Evolutionary conservation across 2,888 invertebrate genomes (phyloP).

Genomic region (Clistopyga incitator): DNA sequence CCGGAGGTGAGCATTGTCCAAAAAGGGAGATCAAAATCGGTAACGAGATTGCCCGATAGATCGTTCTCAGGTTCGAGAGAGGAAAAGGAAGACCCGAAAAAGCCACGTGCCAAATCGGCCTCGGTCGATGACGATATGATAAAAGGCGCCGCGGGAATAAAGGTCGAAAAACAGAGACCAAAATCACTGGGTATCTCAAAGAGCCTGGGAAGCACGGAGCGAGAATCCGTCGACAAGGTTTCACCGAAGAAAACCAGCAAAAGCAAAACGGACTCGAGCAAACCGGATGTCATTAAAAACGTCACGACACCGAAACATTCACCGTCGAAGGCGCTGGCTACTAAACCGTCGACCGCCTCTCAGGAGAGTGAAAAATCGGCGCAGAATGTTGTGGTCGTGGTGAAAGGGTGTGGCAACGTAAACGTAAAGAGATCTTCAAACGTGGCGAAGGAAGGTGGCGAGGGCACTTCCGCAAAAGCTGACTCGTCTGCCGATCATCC

Average conservation of each 20-base stretch:
- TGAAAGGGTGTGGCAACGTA: conserved; percentile 81
- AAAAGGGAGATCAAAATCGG: conserved; percentile 82
- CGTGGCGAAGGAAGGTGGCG: conserved; percentile 24
- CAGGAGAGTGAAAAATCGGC: conserved; percentile 71
- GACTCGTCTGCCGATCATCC: conserved; percentile 85
- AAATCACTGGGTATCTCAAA: conserved; percentile 83
- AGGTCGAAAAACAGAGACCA: conserved; percentile 79
- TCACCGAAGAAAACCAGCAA: conserved; percentile 84
- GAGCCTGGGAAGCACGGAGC: conserved; percentile 81
- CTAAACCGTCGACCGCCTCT: conserved; percentile 15
- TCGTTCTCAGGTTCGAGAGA: conserved; percentile 77
- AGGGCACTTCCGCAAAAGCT: not conserved
- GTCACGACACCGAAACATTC: conserved; percentile 56
- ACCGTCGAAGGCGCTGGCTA: conserved; percentile 64
- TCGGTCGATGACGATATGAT: conserved; percentile 82
- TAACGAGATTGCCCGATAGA: conserved; percentile 79
- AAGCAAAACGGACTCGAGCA: conserved; percentile 85
- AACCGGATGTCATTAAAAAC: conserved; percentile 47
- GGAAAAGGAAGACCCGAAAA: conserved; percentile 78
- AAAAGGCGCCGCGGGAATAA: conserved; percentile 73
- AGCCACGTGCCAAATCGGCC: conserved; percentile 79
- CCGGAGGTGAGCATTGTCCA: conserved; percentile 83
- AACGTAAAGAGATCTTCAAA: conserved; percentile 17
- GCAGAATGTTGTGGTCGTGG: conserved; percentile 68
- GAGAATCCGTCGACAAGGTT: conserved; percentile 79